Evolutionary conservation across 2,888 invertebrate species (phyloP).

Genomic region (Phalera bucephala): DNA sequence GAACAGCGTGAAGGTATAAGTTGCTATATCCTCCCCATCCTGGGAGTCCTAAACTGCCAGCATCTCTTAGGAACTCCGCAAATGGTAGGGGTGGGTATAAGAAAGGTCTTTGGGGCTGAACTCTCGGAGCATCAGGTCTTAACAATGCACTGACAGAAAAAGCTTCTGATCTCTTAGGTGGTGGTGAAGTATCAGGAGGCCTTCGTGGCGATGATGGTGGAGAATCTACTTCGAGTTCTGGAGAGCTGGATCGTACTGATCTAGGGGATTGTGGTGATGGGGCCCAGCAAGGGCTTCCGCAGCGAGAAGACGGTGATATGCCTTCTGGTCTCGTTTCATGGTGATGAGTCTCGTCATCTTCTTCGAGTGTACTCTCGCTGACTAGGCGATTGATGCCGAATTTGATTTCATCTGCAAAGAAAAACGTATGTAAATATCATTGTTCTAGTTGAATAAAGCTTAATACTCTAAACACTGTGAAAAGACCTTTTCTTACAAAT

Average conservation of each 20-base stretch:
- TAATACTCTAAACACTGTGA: too few relatives aligned
- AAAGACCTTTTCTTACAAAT: too few relatives aligned
- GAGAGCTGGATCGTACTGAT: slow-evolving; percentile 84
- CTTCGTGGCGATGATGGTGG: slow-evolving; percentile 85
- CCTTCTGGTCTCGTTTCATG: slow-evolving; percentile 60
- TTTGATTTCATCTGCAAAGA: slow-evolving; percentile 89
- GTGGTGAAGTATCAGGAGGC: slow-evolving; percentile 71
- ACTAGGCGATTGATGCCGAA: slow-evolving; percentile 93
- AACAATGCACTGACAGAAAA: slow-evolving; percentile 93
- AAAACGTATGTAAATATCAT: slow-evolving; percentile 19
- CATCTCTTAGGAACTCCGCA: slow-evolving; percentile 84
- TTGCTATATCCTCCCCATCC: slow-evolving; percentile 82
- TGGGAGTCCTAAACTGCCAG: slow-evolving; percentile 74
- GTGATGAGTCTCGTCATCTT: slow-evolving; percentile 78
- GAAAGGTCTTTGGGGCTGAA: slow-evolving; percentile 83
- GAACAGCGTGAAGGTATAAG: slow-evolving; percentile 86
- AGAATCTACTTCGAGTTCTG: slow-evolving; percentile 90
- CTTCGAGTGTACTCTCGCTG: slow-evolving; percentile 85
- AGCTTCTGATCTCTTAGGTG: slow-evolving; percentile 89
- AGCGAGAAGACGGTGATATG: slow-evolving; percentile 74
- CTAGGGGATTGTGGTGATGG: slow-evolving; percentile 73
- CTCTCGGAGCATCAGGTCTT: slow-evolving; percentile 89
- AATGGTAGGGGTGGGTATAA: slow-evolving; percentile 85
- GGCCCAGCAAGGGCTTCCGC: slow-evolving; percentile 82
- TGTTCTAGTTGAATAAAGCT: not conserved